Evolutionary conservation across 2,888 invertebrate genomes (phyloP), one percentile per base, ranked within the genome.

Genomic region (Mythimna lalbum): DNA sequence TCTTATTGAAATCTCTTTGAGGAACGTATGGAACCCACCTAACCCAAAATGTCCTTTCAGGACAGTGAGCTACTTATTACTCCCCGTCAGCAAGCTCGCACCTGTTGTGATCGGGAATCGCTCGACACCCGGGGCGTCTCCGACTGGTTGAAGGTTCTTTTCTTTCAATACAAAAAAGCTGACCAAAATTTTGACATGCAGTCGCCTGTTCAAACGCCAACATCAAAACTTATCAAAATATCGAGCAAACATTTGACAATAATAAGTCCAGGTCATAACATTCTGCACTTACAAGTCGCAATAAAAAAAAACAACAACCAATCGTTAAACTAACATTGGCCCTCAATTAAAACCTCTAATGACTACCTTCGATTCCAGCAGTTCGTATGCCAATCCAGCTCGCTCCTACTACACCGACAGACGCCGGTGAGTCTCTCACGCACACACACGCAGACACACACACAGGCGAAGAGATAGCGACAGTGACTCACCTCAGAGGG

Each of bases 401-500:
- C 64, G 74, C 61, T 47, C 71, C 62, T 70, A 69, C 75, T 78
- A 72, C 67, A 78, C 31, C 72, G 81, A 72, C 81, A 88, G 94
- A 88, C 94, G 94, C 94, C 94, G 89, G 76, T 70, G 81, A 87
- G 95, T 94, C 95, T 94, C 90, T 90, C 89, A 92, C 93, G 23
- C 92, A 93, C 92, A 93, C 92, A 76, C 33, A 63, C 59, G 43
- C 56, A 39, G 50, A 75, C 84, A 86, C 89, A 72, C 92, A 90
- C 91, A 91, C 91, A 83, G 81, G 76, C 80, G 80, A 80, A 87
- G 87, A 92, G 91, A 93, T 91, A 92, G 89, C 85, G 86, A 88
- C 83, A 88, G 90, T 94, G 94, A 94, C 93, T 95, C 95, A 95
- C 94, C 95, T 94, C 88, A 87, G 94, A 93, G 94, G 92, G 93